Base-by-base conservation (phyloP, 64 coral and sea anemone genomes). In the Platygyra sinensis region DNA sequence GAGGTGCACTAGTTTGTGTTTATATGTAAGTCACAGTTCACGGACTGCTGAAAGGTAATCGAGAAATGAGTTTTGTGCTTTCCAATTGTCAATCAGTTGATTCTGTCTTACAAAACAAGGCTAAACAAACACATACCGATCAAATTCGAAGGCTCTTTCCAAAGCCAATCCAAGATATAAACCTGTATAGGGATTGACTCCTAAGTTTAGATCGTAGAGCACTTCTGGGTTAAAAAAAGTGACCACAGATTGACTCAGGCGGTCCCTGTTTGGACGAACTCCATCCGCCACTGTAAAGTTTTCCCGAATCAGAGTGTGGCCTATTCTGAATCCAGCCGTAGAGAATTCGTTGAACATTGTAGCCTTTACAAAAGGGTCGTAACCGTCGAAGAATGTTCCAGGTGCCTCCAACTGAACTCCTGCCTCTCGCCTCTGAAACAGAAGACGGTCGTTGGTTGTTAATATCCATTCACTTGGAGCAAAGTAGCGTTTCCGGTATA, bases 291-390 rank as follows among this genome's bases (percentile, higher is more conserved):
- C 22, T 16, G 4, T 18, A 30, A 85, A 85, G 1, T 10, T 12
- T 14, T 71, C 12, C 36, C 62, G 73, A 38, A 94, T 78, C 73
- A 94, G 54, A n/a, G 87, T 79, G 73, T 94, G 93, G 1, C 93
- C 93, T 59, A 94, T 90, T 22, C 93, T 89, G 27, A 86, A 72
- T 2, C 88, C 93, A 50, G 88, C 87, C 18, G 87, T 79, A 14
- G 87, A 61, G 59, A 94, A 89, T 15, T 15, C 14, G 54, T 80
- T 80, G 25, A 61, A 36, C 11, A 61, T 61, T 13, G 0, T 30
- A 18, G 29, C 8, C 19, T 16, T 60, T 32, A 33, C 54, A 18
- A 16, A 17, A 9, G 78, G 78, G 10, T 80, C 16, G 78, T 80
- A 80, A 18, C 54, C 78, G 11, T 28, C 52, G 18, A 80, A 80